Evolutionary conservation across 2,113 vertebrate species (phyloP).

Genomic region (Corydoras sp.): DNA sequence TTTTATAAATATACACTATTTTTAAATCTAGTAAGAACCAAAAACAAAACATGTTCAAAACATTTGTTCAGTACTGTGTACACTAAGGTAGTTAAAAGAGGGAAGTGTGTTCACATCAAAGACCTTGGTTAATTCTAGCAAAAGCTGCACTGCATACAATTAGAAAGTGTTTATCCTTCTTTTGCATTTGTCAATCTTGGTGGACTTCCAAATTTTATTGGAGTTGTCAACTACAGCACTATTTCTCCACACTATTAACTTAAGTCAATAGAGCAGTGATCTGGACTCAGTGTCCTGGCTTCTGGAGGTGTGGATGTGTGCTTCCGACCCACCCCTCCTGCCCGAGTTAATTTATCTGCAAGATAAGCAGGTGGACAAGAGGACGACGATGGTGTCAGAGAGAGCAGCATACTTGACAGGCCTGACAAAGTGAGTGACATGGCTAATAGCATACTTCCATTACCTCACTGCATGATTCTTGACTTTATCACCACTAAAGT

Average conservation of each 20-base stretch:
- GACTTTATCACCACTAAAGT: conserved; percentile 67
- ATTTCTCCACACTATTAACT: conserved; percentile 59
- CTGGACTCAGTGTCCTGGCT: conserved; percentile 66
- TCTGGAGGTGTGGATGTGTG: conserved; percentile 53
- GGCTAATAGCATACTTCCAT: conserved; percentile 78
- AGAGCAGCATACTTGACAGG: conserved; percentile 69
- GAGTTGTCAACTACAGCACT: conserved; percentile 45
- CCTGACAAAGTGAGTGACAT: conserved; percentile 82
- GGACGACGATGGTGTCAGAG: conserved; percentile 66
- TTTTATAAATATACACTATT: conserved; percentile 14
- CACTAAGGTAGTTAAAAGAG: conserved; percentile 34
- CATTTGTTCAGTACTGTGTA: conserved; percentile 23
- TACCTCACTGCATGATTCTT: conserved; percentile 63
- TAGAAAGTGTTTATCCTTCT: conserved; percentile 62
- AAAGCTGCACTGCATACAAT: conserved; percentile 60
- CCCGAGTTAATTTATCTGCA: conserved; percentile 67
- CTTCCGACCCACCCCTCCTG: conserved; percentile 53
- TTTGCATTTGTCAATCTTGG: conserved; percentile 55
- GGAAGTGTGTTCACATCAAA: background rate
- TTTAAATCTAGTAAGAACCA: background rate
- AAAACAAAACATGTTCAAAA: background rate
- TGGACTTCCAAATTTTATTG: conserved; percentile 53
- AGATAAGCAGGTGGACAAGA: conserved; percentile 83
- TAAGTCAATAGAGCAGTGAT: conserved; percentile 55
- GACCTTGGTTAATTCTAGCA: conserved; percentile 46